Evolutionary conservation across 2,113 vertebrate genomes (phyloP).

Genomic region (Caranx ignobilis): DNA sequence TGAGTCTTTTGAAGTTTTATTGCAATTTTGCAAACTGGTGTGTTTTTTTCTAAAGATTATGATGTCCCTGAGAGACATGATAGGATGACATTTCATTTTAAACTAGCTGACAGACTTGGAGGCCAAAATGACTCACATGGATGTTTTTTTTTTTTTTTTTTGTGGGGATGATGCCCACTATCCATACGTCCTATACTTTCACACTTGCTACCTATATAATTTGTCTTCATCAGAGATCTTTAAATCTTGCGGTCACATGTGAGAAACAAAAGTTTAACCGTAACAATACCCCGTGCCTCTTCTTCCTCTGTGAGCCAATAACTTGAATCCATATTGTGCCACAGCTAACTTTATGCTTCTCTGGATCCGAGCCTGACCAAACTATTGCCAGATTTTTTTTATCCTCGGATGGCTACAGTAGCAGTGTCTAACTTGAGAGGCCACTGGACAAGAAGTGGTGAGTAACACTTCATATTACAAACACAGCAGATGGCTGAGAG

Average conservation of each 20-base stretch:
- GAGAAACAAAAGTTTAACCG: not conserved
- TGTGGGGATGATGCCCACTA: not conserved
- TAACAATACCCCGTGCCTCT: not conserved
- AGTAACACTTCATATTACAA: constrained; percentile 60
- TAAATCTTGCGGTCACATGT: not conserved
- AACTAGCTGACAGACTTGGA: not conserved
- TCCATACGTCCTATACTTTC: not conserved
- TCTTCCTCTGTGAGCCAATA: constrained; percentile 26
- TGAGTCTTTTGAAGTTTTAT: not conserved
- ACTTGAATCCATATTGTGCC: constrained; percentile 25
- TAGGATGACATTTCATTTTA: constrained; percentile 25
- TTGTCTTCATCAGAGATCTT: not conserved
- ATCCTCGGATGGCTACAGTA: constrained; percentile 41
- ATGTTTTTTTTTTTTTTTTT: not conserved
- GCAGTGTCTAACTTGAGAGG: constrained; percentile 61
- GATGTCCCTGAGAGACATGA: not conserved
- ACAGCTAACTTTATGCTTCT: constrained; percentile 11
- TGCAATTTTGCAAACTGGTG: not conserved
- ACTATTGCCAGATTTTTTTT: constrained; percentile 34
- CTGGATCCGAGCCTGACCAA: constrained; percentile 31
- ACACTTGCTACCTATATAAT: not conserved
- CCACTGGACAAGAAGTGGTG: constrained; percentile 55
- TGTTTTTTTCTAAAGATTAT: not conserved
- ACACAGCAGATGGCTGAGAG: constrained; percentile 63
- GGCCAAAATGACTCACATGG: not conserved